Evolutionary conservation across 2,888 invertebrate genomes (phyloP).

Genomic region (Drosophila fulvimacula): DNA sequence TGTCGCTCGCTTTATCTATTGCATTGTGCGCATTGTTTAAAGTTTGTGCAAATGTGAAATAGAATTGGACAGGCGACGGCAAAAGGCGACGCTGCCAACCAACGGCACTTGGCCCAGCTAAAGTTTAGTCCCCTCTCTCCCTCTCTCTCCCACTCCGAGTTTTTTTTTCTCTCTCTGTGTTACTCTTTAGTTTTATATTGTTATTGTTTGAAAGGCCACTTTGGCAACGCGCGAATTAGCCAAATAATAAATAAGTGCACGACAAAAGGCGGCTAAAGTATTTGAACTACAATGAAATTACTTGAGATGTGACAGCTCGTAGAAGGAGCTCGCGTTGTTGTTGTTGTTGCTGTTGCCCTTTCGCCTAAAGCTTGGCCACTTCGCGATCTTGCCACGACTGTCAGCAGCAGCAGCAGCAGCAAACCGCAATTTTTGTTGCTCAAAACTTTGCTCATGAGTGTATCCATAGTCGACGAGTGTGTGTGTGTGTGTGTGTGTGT

Average conservation of each 20-base stretch:
- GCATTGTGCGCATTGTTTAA: conserved; percentile 71
- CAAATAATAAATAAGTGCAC: conserved; percentile 82
- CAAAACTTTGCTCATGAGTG: conserved; percentile 51
- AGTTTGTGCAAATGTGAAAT: conserved; percentile 76
- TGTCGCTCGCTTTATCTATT: conserved; percentile 23
- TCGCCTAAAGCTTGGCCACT: conserved; percentile 51
- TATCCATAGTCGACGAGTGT: no score
- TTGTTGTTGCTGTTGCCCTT: conserved; percentile 28
- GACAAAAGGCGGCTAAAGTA: conserved; percentile 74
- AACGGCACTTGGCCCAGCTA: conserved; percentile 16
- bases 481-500: conserved; percentile 16
- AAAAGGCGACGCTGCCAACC: conserved; percentile 31
- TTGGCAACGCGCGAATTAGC: conserved; percentile 83
- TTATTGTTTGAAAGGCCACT: conserved; percentile 80
- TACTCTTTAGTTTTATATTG: conserved; percentile 63
- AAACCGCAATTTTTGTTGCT: conserved; percentile 20
- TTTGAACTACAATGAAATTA: conserved; percentile 77
- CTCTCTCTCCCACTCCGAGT: neutral
- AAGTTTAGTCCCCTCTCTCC: conserved; percentile 29
- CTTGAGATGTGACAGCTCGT: conserved; percentile 45
- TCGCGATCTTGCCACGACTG: conserved; percentile 32
- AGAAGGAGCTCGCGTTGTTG: neutral
- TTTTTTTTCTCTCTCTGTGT: conserved; percentile 2
- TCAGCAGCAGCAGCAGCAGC: conserved; percentile 42
- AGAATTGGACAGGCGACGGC: conserved; percentile 65